Conservation (phyloP, 2,113 vertebrate genomes). For the Orcinus orca region DNA sequence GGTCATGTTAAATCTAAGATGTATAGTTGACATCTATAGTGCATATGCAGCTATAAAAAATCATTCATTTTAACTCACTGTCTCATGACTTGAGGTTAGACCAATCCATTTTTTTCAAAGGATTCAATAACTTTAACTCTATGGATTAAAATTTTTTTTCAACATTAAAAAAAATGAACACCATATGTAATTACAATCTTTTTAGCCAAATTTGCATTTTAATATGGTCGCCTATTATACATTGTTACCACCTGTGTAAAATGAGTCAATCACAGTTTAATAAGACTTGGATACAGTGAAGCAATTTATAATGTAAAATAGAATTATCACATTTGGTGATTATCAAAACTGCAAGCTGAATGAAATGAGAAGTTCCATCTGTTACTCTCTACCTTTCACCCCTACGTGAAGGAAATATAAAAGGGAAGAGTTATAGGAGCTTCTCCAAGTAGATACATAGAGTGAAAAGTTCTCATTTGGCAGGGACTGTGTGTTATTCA, state of each 20-base stretch:
- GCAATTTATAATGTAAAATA: slow-evolving; percentile 24
- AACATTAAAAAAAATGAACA: slow-evolving; percentile 4
- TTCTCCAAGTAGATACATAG: background rate
- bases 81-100: background rate
- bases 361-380: slow-evolving; percentile 51
- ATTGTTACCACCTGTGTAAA: slow-evolving; percentile 51
- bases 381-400: slow-evolving; percentile 11
- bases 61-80: slow-evolving; percentile 2
- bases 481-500: background rate
- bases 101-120: background rate
- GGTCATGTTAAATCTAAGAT: background rate
- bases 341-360: slow-evolving; percentile 22
- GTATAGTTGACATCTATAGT: background rate
- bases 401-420: background rate
- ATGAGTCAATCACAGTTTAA: slow-evolving; percentile 47
- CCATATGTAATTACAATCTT: slow-evolving; percentile 33
- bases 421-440: background rate
- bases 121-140: slow-evolving; percentile 6
- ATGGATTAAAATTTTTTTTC: background rate
- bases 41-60: background rate
- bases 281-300: slow-evolving; percentile 22
- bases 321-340: slow-evolving; percentile 52
- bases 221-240: slow-evolving; percentile 18
- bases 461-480: slow-evolving; percentile 28
- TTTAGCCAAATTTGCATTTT: slow-evolving; percentile 28